Evolutionary conservation across 2,888 invertebrate species (phyloP), one percentile per base, ranked within the genome.

Genomic region (Macrophya annulata): DNA sequence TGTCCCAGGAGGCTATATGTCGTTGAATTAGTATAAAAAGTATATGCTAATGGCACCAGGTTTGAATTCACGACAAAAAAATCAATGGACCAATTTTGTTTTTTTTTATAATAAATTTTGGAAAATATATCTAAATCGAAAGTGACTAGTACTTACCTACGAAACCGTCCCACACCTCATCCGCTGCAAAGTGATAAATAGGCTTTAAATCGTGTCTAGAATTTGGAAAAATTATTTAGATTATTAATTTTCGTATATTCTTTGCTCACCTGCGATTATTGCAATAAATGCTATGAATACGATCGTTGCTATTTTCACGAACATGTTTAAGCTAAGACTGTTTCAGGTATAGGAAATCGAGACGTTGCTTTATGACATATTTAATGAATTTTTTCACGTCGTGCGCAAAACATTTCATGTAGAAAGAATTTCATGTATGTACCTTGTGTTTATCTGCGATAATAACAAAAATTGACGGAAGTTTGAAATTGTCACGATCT

Each of bases 251-350:
- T 31, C 31, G 31, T 31, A 31, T 31, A 3, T 31, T 2, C 31
- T n/a, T 72, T 17, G n/a, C 72, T 72, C n/a, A 48, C 76, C 48
- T 48, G 25, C 31, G 31, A 51, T 15, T 51, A 5, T 31, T 31
- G 77, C 51, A 17, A 51, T 55, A 15, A 77, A 15, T 31, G 51
- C 6, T 8, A n/a, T 43, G 5, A 68, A 17, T 17, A 37, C 68
- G 37, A 68, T 25, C 31, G 37, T 68, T 12, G 37, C 8, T 68
- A 45, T 74, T 74, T 43, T 45, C 12, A 4, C 62, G 25, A 25
- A 62, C 71, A 72, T 72, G 31, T 31, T 55, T n/a, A 55, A 55
- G 55, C 55, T 8, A 55, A n/a, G 55, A 55, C 55, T 55, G 55
- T n/a, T 55, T 6, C 8, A 8, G 55, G 55, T 55, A 17, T n/a